Percentiles rank a stretch among this genome's conserved stretches.
phyloP scores from a whole-genome alignment of 1,140 invertebrate species.

The Mya arenaria region DNA sequence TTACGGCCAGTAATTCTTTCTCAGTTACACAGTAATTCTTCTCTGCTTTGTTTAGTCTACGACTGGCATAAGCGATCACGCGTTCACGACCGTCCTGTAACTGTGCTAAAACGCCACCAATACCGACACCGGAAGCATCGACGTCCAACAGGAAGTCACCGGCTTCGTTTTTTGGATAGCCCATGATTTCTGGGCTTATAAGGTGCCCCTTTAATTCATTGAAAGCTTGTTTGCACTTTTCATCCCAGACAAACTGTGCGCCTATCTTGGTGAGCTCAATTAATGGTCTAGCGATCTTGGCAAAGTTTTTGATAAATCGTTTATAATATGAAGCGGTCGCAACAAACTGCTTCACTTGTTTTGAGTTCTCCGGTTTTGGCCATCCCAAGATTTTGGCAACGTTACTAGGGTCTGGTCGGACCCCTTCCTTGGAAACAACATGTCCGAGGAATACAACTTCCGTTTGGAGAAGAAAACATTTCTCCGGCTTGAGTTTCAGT shows the following conservation, averaged over 20 bases:
- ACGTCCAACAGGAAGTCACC: slow-evolving; percentile 76
- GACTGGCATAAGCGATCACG: slow-evolving; percentile 5
- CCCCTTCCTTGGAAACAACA: neutral
- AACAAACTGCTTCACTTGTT: neutral
- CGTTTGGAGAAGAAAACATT: slow-evolving; percentile 17
- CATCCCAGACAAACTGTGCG: slow-evolving; percentile 74
- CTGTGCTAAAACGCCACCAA: slow-evolving; percentile 78
- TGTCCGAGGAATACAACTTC: slow-evolving; percentile 4
- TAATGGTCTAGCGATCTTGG: slow-evolving; percentile 68
- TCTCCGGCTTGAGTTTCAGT: slow-evolving; percentile 1
- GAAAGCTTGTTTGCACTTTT: slow-evolving; percentile 45
- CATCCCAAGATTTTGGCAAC: neutral
- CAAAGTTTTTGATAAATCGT: slow-evolving; percentile 25
- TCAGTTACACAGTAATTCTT: slow-evolving; percentile 15
- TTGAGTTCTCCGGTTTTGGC: neutral
- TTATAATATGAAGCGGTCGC: slow-evolving; percentile 8
- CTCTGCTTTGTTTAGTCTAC: neutral
- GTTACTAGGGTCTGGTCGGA: neutral
- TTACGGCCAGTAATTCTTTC: neutral
- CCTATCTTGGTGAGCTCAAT: slow-evolving; percentile 74
- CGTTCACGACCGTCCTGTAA: slow-evolving; percentile 55
- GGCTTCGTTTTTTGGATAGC: slow-evolving; percentile 63
- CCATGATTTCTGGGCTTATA: slow-evolving; percentile 54
- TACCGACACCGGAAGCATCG: slow-evolving; percentile 78
- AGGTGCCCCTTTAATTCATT: neutral